Evolutionary conservation across 1,140 invertebrate genomes (phyloP), one percentile per base, ranked within the genome.

Genomic region (Drosophila mauritiana): DNA sequence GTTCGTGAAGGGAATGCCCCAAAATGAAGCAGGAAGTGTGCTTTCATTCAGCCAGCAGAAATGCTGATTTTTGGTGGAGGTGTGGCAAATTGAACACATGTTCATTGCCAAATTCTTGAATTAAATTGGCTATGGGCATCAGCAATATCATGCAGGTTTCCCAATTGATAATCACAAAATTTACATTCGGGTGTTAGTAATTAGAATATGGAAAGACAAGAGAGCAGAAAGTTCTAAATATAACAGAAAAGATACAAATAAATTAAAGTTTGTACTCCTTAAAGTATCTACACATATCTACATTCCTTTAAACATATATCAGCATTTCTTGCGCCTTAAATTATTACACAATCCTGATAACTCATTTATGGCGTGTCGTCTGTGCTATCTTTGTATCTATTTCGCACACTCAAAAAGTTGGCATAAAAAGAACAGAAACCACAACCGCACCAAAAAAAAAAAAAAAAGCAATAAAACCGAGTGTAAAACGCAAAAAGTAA

Each of bases 321-420:
- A 27, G 13, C 12, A 36, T 22, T 46, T 52, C 25, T 0, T 2
- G 11, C 8, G 13, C 25, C n/a, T 48, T 48, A 55, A 68, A 46
- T 48, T 70, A 56, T 70, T 70, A 55, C 36, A 56, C n/a, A 69
- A 56, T 48, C n/a, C 48, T 36, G 48, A 75, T 58, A 75, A 67
- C 72, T 67, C 31, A 59, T 68, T 48, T 73, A 54, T 49, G 45
- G 34, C 15, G 17, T 48, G 67, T 46, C 20, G 42, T 43, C 48
- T 55, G 4, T 52, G 10, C n/a, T 58, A 52, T 69, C 45, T 39
- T 68, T 34, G 2, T 31, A 45, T 74, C 45, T 64, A n/a, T 6
- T 49, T 17, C 12, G 34, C 15, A 37, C 53, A 43, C 15, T 51
- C 40, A 54, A 55, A 52, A n/a, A 17, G 10, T 39, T 27, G 39